Base-by-base conservation (phyloP, 2,113 vertebrate species). In the Corvus hawaiiensis region DNA sequence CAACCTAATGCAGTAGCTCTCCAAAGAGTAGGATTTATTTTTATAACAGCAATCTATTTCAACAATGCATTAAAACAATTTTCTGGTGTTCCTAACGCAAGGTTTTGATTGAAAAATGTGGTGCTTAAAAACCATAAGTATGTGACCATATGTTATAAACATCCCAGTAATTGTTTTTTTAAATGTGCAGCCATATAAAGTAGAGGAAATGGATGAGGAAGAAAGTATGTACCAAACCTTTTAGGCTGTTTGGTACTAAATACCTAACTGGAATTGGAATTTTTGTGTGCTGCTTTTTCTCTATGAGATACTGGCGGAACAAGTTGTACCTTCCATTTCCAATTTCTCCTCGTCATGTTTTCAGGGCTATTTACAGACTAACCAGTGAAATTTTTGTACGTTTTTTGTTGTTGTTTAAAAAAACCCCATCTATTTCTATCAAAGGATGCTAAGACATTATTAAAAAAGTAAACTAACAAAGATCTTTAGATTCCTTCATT, bases 71-170 rank as follows among this genome's bases (percentile, higher is more conserved):
- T 85, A 93, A 92, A 96, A 37, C 71, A 86, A 90, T 82, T 56
- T 79, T 90, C 72, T 74, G 62, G 10, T 59, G 79, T 86, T 95
- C 62, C 83, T 77, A 75, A 89, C 59, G 39, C 74, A 69, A 63
- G 77, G 66, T 64, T 82, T 91, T 44, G 84, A 85, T 93, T 94
- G 96, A 88, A 96, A 93, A 93, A 93, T 78, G 67, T 55, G 61
- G 67, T 75, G 67, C 80, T 96, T 93, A 43, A 96, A 95, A 92
- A 37, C 9, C 71, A 18, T 69, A 79, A 93, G 89, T 95, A 51
- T 63, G 64, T 95, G 87, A 84, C 83, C 80, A 63, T 95, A 58
- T 94, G 95, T 95, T 91, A 88, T 51, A 93, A 96, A 91, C 90
- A 74, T 97, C 90, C 37, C 93, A 27, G 73, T 88, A 88, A 95